Evolutionary conservation across 2,113 vertebrate genomes (phyloP).

Genomic region (Eolophus roseicapilla): DNA sequence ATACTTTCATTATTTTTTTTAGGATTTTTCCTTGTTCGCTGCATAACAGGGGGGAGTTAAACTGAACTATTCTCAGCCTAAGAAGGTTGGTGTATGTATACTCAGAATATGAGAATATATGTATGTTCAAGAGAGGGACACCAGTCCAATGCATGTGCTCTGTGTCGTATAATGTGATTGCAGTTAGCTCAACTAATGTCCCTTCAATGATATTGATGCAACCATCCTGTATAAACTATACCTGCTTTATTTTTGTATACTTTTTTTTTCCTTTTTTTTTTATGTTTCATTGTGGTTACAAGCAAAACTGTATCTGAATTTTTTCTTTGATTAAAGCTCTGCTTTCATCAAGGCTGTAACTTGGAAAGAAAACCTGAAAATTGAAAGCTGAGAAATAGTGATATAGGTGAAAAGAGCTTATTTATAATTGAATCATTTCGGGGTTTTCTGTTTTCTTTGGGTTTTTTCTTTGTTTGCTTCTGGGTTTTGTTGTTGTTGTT

Average conservation of each 20-base stretch:
- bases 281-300: background rate
- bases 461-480: background rate
- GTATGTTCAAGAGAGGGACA: background rate
- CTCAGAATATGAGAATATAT: background rate
- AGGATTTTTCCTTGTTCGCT: background rate
- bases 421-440: background rate
- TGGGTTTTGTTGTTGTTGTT: background rate
- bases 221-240: background rate
- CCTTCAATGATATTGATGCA: background rate
- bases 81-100: rapidly evolving
- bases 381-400: background rate
- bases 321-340: background rate
- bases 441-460: background rate
- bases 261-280: background rate
- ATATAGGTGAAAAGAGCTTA: background rate
- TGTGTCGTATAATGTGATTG: background rate
- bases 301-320: background rate
- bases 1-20: background rate
- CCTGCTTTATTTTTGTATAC: background rate
- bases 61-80: background rate
- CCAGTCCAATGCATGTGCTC: background rate
- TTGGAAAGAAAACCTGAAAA: background rate
- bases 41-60: background rate
- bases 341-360: background rate
- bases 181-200: background rate